A percentile compares a stretch with the other conserved stretches of the same genome.
Evolutionary conservation across 1,140 invertebrate species (phyloP).

Genomic region (Palaemon carinicauda): DNA sequence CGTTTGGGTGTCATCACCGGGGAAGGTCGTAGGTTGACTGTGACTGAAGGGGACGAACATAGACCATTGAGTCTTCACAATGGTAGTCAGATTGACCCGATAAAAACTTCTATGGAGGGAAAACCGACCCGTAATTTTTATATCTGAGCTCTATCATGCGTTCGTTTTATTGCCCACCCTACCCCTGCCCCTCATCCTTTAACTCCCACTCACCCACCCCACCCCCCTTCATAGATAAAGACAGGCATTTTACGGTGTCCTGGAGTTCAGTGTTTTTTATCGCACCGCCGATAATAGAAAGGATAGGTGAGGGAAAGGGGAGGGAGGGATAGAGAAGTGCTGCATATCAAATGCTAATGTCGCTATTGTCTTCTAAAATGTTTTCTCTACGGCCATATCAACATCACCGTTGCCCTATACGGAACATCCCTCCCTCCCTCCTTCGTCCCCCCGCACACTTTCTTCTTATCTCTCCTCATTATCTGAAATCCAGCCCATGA

Average conservation of each 20-base stretch:
- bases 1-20: background rate
- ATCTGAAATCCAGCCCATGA: too few species aligned
- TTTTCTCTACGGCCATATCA: background rate
- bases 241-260: too few species aligned
- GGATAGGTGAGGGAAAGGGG: background rate
- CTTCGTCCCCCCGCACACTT: background rate
- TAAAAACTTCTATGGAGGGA: slow-evolving; percentile 7
- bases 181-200: background rate
- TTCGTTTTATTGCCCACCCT: background rate
- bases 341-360: background rate
- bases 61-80: background rate
- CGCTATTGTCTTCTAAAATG: background rate
- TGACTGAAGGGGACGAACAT: background rate
- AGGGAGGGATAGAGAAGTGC: background rate
- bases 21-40: background rate
- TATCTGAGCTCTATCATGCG: slow-evolving; percentile 27
- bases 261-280: too few species aligned
- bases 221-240: too few species aligned
- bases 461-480: background rate
- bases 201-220: too few species aligned
- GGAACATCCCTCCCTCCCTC: background rate
- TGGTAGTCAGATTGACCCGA: slow-evolving; percentile 24
- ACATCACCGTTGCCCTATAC: background rate
- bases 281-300: background rate
- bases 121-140: slow-evolving; percentile 29